phyloP scores from a whole-genome alignment of 2,113 vertebrate genomes.

The Fulica atra region DNA sequence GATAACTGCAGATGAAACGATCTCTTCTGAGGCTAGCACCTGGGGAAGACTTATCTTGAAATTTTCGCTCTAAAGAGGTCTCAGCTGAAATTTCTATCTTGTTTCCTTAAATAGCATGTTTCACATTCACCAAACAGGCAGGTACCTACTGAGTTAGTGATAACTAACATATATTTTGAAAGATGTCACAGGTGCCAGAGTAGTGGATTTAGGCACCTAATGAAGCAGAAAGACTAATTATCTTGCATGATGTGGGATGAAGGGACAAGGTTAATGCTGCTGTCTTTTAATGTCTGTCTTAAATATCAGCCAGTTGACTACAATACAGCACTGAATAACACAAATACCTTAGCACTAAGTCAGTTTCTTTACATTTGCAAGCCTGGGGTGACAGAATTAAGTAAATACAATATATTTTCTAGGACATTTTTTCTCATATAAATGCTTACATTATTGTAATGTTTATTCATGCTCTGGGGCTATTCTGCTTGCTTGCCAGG shows the following conservation, averaged over 20 bases:
- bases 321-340: neutral
- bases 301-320: neutral
- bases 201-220: neutral
- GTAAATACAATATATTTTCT: slow-evolving; percentile 27
- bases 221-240: slow-evolving; percentile 14
- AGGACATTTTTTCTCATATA: slow-evolving; percentile 15
- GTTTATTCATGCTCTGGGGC: neutral
- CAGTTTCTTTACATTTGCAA: slow-evolving; percentile 4
- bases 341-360: slow-evolving; percentile 3
- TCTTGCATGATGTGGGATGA: neutral
- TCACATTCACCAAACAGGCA: neutral
- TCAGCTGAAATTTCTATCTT: neutral
- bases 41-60: neutral
- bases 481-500: neutral
- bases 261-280: neutral
- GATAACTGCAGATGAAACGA: neutral
- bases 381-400: slow-evolving; percentile 1
- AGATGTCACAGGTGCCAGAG: neutral
- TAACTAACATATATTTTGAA: neutral
- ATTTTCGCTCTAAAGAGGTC: neutral
- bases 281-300: neutral
- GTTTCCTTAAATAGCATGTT: neutral
- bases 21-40: neutral
- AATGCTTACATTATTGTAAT: slow-evolving; percentile 16
- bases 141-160: neutral